These are phyloP conservation scores for Eupeodes corollae DNA, from an alignment of 1,140 invertebrate species.

Conservation along the genomic window DNA sequence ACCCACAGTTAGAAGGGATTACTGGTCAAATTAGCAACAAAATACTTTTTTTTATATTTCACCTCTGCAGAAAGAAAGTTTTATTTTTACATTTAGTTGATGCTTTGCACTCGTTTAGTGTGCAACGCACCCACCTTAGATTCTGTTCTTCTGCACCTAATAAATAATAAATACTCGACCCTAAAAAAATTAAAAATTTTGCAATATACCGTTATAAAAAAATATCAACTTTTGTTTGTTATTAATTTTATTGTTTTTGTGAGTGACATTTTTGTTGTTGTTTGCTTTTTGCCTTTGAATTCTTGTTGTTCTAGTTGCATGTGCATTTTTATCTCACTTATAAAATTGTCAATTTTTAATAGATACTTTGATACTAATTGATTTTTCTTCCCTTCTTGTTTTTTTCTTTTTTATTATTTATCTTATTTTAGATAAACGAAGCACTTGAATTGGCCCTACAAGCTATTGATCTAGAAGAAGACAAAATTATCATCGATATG, in stretches of 20 bases:
- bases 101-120: no score
- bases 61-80: no score
- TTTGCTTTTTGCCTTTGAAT: background rate
- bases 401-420: background rate
- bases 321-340: background rate
- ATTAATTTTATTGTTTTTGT: background rate
- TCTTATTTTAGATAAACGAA: conserved; percentile 41
- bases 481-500: conserved; percentile 7
- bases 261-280: background rate
- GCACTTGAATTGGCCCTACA: conserved; percentile 48
- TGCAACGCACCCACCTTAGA: no score
- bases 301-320: background rate
- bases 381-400: background rate
- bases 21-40: no score
- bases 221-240: no score
- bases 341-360: background rate
- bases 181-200: no score
- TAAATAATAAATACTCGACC: no score
- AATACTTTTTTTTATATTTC: no score
- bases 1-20: no score
- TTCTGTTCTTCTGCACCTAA: no score
- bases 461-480: conserved; percentile 30
- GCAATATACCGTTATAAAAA: no score
- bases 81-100: no score
- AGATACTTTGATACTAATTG: background rate